Percentiles rank a stretch among this genome's conserved stretches.
These are phyloP conservation scores for Patella ulyssiponensis DNA, from an alignment of 2,888 invertebrate species.

Conservation along the genomic window DNA sequence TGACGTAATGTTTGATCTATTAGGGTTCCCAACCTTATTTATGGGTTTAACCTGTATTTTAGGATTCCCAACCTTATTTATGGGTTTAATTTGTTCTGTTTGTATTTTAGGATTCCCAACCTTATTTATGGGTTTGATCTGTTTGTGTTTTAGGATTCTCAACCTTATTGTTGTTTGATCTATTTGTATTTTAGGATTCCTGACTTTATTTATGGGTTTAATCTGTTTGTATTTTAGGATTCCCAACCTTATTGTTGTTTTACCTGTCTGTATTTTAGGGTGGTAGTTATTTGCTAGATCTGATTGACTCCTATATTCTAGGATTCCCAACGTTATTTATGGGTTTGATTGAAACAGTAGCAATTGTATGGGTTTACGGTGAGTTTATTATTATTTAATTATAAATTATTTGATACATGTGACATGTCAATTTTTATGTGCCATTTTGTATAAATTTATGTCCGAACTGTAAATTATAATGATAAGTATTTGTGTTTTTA, in stretches of 20 bases:
- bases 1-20: constrained; percentile 34
- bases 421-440: too few species aligned
- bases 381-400: constrained; percentile 17
- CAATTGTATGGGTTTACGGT: constrained; percentile 54
- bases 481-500: too few species aligned
- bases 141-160: constrained; percentile 14
- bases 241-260: too few species aligned
- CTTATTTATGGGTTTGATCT: constrained; percentile 46
- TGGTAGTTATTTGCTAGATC: constrained; percentile 51
- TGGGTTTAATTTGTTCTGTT: constrained; percentile 39
- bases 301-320: constrained; percentile 51
- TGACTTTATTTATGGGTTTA: constrained; percentile 49
- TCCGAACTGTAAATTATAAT: too few species aligned
- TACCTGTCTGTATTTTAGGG: constrained; percentile 34
- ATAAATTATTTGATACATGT: too few species aligned
- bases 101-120: constrained; percentile 43
- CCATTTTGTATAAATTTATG: too few species aligned
- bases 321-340: constrained; percentile 52
- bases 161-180: background rate
- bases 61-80: constrained; percentile 47
- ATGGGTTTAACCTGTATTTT: constrained; percentile 49
- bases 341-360: constrained; percentile 50
- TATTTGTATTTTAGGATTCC: constrained; percentile 28
- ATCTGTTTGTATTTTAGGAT: constrained; percentile 9
- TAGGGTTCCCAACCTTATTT: constrained; percentile 44